These are phyloP conservation scores for Taurulus bubalis DNA, from an alignment of 2,113 vertebrate species.

Conservation along the genomic window DNA sequence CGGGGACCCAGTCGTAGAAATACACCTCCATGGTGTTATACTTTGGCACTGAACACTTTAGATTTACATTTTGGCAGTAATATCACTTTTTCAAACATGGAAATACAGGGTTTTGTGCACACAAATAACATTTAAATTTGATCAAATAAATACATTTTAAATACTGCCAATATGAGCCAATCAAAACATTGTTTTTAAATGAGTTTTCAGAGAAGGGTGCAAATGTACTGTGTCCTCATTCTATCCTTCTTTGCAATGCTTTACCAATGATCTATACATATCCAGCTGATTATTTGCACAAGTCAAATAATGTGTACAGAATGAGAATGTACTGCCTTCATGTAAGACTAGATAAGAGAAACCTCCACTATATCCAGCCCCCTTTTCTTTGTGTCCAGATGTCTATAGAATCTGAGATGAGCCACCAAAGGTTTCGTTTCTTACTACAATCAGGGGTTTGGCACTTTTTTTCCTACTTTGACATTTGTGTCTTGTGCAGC, in stretches of 20 bases:
- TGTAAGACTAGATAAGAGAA: conserved; percentile 53
- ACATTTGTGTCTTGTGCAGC: conserved; percentile 76
- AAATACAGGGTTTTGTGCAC: background rate
- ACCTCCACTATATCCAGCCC: conserved; percentile 66
- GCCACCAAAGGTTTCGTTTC: conserved; percentile 85
- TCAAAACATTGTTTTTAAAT: conserved; percentile 5
- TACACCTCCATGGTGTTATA: background rate
- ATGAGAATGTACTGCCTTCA: conserved; percentile 55
- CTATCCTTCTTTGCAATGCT: conserved; percentile 1
- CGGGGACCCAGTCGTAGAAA: background rate
- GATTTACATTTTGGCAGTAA: background rate
- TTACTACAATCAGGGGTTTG: conserved; percentile 84
- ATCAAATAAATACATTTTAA: background rate
- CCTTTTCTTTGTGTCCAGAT: conserved; percentile 82
- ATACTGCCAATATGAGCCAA: background rate
- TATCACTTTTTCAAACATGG: background rate
- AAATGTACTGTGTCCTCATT: background rate
- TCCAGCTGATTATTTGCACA: background rate
- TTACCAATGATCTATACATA: conserved; percentile 7
- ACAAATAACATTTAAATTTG: background rate
- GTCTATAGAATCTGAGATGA: conserved; percentile 85
- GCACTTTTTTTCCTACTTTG: conserved; percentile 75
- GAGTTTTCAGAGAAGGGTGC: background rate
- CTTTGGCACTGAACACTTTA: background rate
- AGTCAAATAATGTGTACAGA: conserved; percentile 4